These are phyloP conservation scores for Conger conger DNA, from an alignment of 2,113 vertebrate species.

Conservation along the genomic window DNA sequence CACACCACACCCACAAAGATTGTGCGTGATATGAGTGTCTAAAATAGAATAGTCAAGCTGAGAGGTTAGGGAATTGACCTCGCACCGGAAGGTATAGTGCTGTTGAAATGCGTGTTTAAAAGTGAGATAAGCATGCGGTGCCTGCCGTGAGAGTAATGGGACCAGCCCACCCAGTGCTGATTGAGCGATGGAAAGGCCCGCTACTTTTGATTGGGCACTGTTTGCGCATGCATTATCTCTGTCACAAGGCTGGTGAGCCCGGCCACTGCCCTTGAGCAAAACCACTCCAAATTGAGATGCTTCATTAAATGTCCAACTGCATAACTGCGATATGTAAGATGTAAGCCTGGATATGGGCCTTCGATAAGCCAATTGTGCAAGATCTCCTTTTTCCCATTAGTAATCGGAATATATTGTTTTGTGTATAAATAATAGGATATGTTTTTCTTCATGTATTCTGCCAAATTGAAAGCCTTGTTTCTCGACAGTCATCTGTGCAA, in stretches of 20 bases:
- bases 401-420: not conserved
- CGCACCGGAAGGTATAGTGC: too few species aligned
- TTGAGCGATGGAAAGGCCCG: not conserved
- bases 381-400: not conserved
- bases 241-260: not conserved
- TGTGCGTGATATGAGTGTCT: not conserved
- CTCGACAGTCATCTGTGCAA: too few species aligned
- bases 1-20: not conserved
- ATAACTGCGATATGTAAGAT: not conserved
- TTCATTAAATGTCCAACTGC: not conserved
- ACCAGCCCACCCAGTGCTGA: not conserved
- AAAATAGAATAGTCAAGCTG: not conserved
- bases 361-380: not conserved
- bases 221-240: not conserved
- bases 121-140: not conserved
- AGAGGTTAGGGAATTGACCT: not conserved
- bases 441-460: not conserved
- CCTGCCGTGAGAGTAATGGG: not conserved
- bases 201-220: not conserved
- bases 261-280: not conserved
- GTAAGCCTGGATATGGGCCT: not conserved
- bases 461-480: not conserved
- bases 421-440: not conserved
- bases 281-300: not conserved
- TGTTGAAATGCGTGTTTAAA: too few species aligned